Evolutionary conservation across 2,113 vertebrate genomes (phyloP).

Genomic region (Phalacrocorax brasilianus): DNA sequence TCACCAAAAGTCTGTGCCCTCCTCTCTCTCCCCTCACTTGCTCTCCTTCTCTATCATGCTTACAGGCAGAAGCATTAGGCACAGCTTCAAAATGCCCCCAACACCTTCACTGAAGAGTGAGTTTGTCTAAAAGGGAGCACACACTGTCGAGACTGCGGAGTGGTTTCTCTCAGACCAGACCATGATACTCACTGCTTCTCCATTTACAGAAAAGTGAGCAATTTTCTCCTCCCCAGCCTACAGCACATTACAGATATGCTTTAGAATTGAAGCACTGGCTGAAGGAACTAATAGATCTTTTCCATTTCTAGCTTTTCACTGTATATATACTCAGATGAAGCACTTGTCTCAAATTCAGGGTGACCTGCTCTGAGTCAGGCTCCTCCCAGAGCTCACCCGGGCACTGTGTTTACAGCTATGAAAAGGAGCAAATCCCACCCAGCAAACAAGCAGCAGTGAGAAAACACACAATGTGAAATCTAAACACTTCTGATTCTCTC

Average conservation of each 20-base stretch:
- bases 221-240: neutral
- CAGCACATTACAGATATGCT: neutral
- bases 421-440: neutral
- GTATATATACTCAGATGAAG: neutral
- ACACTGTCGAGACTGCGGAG: accelerated
- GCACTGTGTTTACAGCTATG: neutral
- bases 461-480: neutral
- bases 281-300: neutral
- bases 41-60: neutral
- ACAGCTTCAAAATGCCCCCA: neutral
- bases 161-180: neutral
- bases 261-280: neutral
- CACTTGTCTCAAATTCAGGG: neutral
- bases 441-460: neutral
- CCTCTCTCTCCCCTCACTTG: neutral
- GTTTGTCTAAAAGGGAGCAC: neutral
- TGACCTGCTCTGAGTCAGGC: neutral
- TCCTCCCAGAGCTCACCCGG: neutral
- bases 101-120: neutral
- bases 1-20: neutral
- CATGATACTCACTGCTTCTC: neutral
- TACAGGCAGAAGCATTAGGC: neutral
- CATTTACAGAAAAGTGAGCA: neutral
- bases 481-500: neutral
- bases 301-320: neutral